Evolutionary conservation across 2,888 invertebrate genomes (phyloP).

Genomic region (Noctua janthe): DNA sequence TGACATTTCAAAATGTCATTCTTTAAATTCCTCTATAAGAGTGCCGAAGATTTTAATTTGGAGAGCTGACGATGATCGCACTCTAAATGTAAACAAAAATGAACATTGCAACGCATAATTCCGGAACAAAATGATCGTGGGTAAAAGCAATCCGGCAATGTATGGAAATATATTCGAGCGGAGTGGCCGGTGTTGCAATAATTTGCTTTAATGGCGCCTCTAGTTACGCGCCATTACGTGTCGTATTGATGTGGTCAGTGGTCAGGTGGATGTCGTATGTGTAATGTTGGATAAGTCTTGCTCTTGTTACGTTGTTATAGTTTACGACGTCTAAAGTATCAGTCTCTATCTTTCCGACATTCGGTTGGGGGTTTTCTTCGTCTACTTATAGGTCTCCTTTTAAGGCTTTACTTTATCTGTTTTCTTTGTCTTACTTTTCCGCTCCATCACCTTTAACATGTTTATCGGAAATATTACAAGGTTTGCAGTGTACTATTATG

Average conservation of each 20-base stretch:
- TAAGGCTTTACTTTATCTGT: neutral
- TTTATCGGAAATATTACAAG: neutral
- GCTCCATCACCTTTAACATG: neutral
- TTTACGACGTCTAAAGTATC: neutral
- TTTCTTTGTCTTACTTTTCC: neutral
- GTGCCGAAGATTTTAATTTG: neutral
- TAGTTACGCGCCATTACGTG: slow-evolving; percentile 61
- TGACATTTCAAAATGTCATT: no score
- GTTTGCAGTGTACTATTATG: neutral
- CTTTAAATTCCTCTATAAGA: no score
- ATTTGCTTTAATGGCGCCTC: slow-evolving; percentile 53
- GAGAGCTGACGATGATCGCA: neutral
- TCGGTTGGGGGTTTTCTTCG: neutral
- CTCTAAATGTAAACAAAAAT: slow-evolving; percentile 33
- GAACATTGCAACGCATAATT: slow-evolving; percentile 15
- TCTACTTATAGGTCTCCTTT: neutral
- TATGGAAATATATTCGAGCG: slow-evolving; percentile 58
- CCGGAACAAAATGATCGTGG: slow-evolving; percentile 49
- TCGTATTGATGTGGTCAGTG: slow-evolving; percentile 58
- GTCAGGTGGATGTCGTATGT: slow-evolving; percentile 36
- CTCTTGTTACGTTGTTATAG: slow-evolving; percentile 20
- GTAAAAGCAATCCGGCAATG: slow-evolving; percentile 55
- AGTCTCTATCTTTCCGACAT: neutral
- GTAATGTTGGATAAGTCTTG: slow-evolving; percentile 23
- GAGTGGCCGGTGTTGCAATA: slow-evolving; percentile 56